Evolutionary conservation across 1,140 invertebrate species (phyloP), one percentile per base, ranked within the genome.

Genomic region (Sipha flava): DNA sequence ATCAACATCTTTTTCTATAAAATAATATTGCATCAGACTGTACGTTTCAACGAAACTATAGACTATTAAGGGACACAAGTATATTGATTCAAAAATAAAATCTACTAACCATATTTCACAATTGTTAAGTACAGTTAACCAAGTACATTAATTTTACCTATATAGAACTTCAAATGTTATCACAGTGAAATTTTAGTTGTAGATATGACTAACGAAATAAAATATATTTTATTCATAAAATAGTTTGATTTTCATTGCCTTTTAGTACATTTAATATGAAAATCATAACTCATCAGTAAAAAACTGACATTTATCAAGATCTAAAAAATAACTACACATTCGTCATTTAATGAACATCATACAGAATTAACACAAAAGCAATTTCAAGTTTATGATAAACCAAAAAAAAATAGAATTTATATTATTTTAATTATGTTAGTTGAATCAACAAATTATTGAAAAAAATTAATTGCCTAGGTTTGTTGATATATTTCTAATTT

Each of bases 201-300:
- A 70, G 66, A 47, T 70, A 70, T 70, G 3, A 29, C 47, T 47
- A 70, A 47, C 16, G 16, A 70, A 45, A 70, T 47, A 70, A 45
- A 70, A 29, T 70, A 70, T 70, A 70, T 70, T 70, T 70, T 70
- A 70, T 70, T 70, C 40, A 70, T 70, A 70, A 70, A 70, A 70
- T 29, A 18, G 9, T 70, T n/a, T 4, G 37, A 40, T 10, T 40
- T 40, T 40, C 10, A 40, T 6, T 40, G 37, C 37, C 37, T 6
- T 40, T 40, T 40, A n/a, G n/a, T n/a, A n/a, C n/a, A n/a, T n/a
- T n/a, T n/a, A n/a, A n/a, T n/a, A n/a, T n/a, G n/a, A n/a, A n/a
- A n/a, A n/a, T n/a, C n/a, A n/a, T n/a, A n/a, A n/a, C n/a, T n/a
- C n/a, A n/a, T n/a, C n/a, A n/a, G n/a, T n/a, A n/a, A n/a, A n/a